Evolutionary conservation across 2,113 vertebrate species (phyloP).

Genomic region (Otocyon megalotis): DNA sequence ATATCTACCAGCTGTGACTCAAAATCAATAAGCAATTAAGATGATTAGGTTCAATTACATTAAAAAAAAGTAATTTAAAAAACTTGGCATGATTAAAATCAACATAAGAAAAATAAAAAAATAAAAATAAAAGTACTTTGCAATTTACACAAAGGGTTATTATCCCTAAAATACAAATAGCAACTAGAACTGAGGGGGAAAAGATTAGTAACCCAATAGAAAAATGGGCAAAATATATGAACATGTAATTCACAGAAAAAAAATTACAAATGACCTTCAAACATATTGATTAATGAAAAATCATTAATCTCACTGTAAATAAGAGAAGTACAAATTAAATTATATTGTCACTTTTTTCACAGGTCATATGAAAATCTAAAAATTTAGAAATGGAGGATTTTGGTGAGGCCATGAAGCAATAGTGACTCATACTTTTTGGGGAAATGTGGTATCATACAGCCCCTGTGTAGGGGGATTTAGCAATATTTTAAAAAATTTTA

Average conservation of each 20-base stretch:
- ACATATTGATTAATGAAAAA: neutral
- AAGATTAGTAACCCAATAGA: neutral
- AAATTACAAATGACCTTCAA: neutral
- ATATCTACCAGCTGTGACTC: neutral
- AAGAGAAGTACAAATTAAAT: constrained; percentile 45
- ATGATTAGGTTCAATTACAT: constrained; percentile 37
- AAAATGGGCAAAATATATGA: neutral
- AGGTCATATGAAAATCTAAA: constrained; percentile 23
- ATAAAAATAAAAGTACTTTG: neutral
- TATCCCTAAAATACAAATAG: neutral
- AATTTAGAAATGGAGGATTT: neutral
- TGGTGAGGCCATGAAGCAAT: neutral
- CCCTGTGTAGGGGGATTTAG: neutral
- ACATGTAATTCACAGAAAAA: constrained; percentile 29
- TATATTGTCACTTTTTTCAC: constrained; percentile 7
- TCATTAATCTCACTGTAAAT: neutral
- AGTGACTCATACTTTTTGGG: neutral
- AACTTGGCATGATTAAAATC: neutral
- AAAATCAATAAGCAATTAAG: neutral
- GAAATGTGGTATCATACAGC: neutral
- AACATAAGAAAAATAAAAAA: neutral
- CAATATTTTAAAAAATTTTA: constrained; percentile 32
- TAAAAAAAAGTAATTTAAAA: neutral
- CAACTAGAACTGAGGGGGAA: neutral
- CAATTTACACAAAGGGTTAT: constrained; percentile 6